These are phyloP conservation scores for Taenaris catops DNA, from an alignment of 2,888 invertebrate species.

Conservation along the genomic window DNA sequence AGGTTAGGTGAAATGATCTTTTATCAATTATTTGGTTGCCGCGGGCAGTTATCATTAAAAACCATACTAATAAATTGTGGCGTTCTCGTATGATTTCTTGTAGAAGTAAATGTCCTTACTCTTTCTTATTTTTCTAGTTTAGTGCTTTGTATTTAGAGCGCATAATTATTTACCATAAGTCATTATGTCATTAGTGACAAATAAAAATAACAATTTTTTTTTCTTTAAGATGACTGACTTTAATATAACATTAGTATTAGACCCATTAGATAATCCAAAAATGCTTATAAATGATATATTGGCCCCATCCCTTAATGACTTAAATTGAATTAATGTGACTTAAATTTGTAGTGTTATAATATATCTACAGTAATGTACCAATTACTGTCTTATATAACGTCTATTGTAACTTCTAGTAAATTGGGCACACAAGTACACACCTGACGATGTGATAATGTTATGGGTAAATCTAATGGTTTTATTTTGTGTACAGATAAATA, in stretches of 20 bases:
- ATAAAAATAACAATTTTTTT: neutral
- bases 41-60: too few species aligned
- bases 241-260: too few species aligned
- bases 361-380: constrained; percentile 15
- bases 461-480: constrained; percentile 64
- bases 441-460: constrained; percentile 67
- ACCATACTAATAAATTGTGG: too few species aligned
- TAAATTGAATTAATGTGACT: too few species aligned
- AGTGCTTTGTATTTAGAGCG: too few species aligned
- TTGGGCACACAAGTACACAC: constrained; percentile 70
- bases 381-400: constrained; percentile 11
- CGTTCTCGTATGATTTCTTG: too few species aligned
- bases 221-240: constrained; percentile 9
- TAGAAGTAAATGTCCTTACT: too few species aligned
- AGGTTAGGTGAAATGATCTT: too few species aligned
- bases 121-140: too few species aligned
- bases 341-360: constrained; percentile 18
- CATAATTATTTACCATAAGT: too few species aligned
- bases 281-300: constrained; percentile 17
- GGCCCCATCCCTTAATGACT: constrained; percentile 16
- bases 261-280: constrained; percentile 11
- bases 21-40: too few species aligned
- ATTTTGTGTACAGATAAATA: constrained; percentile 68
- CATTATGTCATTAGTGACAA: too few species aligned
- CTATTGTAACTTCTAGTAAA: constrained; percentile 41